phyloP scores from a whole-genome alignment of 2,888 invertebrate species.

The Drosophila imparisetae region DNA sequence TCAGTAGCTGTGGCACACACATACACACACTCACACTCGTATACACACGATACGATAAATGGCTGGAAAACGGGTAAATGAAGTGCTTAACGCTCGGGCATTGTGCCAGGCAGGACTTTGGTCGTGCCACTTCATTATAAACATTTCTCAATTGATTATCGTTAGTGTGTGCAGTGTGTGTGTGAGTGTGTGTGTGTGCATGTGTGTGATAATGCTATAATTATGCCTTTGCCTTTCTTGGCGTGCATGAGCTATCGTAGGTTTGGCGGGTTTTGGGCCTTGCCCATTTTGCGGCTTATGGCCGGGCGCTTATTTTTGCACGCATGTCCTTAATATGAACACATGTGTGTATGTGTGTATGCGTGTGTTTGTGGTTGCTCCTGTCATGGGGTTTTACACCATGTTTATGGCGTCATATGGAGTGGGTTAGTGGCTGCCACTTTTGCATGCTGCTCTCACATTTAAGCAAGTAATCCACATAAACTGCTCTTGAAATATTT shows the following conservation, averaged over 20 bases:
- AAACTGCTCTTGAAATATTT: slow-evolving; percentile 79
- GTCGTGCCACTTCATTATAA: slow-evolving; percentile 77
- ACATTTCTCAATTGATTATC: slow-evolving; percentile 81
- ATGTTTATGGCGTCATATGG: slow-evolving; percentile 62
- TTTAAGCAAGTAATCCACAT: slow-evolving; percentile 76
- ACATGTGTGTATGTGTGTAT: background rate
- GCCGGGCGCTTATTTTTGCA: slow-evolving; percentile 69
- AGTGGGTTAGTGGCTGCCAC: slow-evolving; percentile 34
- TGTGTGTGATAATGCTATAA: slow-evolving; percentile 75
- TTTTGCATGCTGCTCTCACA: slow-evolving; percentile 73
- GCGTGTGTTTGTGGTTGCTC: slow-evolving; percentile 5
- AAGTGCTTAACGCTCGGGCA: slow-evolving; percentile 67
- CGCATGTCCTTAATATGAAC: slow-evolving; percentile 61
- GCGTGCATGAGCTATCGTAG: slow-evolving; percentile 49
- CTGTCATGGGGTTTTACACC: slow-evolving; percentile 62
- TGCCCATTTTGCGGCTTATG: slow-evolving; percentile 59
- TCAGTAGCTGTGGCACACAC: slow-evolving; percentile 1
- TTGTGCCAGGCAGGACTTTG: slow-evolving; percentile 61
- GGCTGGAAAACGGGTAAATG: slow-evolving; percentile 52
- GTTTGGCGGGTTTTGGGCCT: slow-evolving; percentile 26
- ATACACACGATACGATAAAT: slow-evolving; percentile 38
- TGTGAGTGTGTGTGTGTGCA: slow-evolving; percentile 22
- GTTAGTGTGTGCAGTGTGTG: slow-evolving; percentile 54
- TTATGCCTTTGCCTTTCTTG: slow-evolving; percentile 72
- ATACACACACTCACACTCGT: background rate